Base-by-base conservation (phyloP, 1,140 invertebrate species). In the Manduca sexta region DNA sequence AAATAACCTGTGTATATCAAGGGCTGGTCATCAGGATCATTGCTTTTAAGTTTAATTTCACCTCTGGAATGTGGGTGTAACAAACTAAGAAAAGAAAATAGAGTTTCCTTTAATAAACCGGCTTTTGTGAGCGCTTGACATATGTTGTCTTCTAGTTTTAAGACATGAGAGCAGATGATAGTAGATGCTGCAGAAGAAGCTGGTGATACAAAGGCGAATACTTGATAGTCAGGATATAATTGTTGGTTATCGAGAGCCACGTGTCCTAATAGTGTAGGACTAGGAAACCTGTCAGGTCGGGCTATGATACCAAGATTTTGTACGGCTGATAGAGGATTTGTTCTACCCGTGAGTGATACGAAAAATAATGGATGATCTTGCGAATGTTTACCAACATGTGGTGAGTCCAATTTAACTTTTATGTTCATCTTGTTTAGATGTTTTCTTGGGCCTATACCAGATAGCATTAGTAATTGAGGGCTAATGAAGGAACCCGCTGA, bases 1-100 rank as follows among this genome's bases (percentile, higher is more conserved):
- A 97, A 92, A 62, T 97, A 97, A 59, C 95, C 95, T 0, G 95
- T 93, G 69, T 95, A 92, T 42, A 99, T 94, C 2, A 94, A 81
- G 0, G 97, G 97, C 64, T 93, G 91, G 48, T 94, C 92, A 48
- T 92, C 91, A 0, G 97, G 97, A 79, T 97, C 92, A 8, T 88
- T 89, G 44, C 90, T 93, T 7, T 91, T 84, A 1, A 98, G 69
- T 46, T 89, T 90, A 7, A 98, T 92, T 4, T 88, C 78, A 1
- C 96, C 96, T 49, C 86, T 88, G 45, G 93, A 95, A 43, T 89
- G 88, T 0, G 95, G 94, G 35, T 95, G 86, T 11, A 97, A 68
- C 18, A 95, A 72, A 86, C 95, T 92, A 0, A 95, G n/a, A n/a
- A 92, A 14, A 94, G 88, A 0, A 95, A 88, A 56, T 92, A 92